These are phyloP conservation scores for Barypeithes pellucidus DNA, from an alignment of 2,888 invertebrate genomes.

Conservation along the genomic window DNA sequence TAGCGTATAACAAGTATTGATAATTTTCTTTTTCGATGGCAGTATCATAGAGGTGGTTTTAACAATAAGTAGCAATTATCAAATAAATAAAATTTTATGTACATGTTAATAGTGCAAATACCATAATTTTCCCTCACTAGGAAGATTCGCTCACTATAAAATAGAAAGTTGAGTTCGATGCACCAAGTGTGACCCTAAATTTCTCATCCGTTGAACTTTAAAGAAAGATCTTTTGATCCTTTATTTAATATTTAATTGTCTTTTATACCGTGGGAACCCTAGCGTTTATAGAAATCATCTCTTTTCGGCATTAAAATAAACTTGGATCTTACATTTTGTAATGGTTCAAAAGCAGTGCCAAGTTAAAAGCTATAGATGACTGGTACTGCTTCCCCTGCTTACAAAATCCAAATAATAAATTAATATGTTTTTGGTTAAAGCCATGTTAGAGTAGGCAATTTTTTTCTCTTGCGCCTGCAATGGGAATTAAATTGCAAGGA, in stretches of 20 bases:
- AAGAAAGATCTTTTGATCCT: conserved; percentile 1
- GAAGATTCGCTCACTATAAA: conserved; percentile 27
- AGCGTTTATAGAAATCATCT: background rate
- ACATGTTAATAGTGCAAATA: background rate
- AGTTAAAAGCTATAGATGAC: too few relatives aligned
- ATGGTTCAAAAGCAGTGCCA: too few relatives aligned
- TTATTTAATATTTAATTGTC: conserved; percentile 17
- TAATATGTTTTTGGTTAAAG: too few relatives aligned
- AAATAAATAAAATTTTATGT: background rate
- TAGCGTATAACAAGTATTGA: too few relatives aligned
- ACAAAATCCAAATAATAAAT: too few relatives aligned
- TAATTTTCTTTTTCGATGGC: conserved; percentile 15
- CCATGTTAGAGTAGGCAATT: too few relatives aligned
- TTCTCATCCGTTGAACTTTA: conserved; percentile 28
- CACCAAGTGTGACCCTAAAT: conserved; percentile 25
- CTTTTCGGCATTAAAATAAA: too few relatives aligned
- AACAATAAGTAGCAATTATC: conserved; percentile 14
- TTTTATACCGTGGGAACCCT: conserved; percentile 5
- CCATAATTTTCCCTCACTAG: conserved; percentile 20
- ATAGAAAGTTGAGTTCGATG: conserved; percentile 32
- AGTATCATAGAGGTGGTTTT: conserved; percentile 11
- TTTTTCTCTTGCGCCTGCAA: too few relatives aligned
- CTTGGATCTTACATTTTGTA: too few relatives aligned
- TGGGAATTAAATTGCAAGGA: too few relatives aligned
- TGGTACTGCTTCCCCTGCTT: too few relatives aligned